A percentile compares a stretch with the other conserved stretches of the same genome.
These are phyloP conservation scores for Nephrotoma guestfalica DNA, from an alignment of 2,888 invertebrate species.

Conservation along the genomic window DNA sequence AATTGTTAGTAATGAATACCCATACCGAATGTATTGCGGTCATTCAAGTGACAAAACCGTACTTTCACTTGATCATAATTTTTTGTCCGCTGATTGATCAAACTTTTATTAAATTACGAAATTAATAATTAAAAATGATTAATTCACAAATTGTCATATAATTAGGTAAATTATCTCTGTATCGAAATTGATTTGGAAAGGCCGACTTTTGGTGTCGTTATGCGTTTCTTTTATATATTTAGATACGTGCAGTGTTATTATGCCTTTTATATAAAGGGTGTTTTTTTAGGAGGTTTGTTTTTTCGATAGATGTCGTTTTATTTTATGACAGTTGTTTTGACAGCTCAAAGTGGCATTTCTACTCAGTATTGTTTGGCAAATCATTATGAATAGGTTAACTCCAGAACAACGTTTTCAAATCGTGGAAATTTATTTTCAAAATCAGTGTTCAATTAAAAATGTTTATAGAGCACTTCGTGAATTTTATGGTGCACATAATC, in stretches of 20 bases:
- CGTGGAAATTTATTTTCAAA: too few relatives aligned
- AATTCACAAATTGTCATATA: not conserved
- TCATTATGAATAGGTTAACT: too few relatives aligned
- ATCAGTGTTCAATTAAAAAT: too few relatives aligned
- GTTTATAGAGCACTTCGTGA: too few relatives aligned
- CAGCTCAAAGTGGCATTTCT: too few relatives aligned
- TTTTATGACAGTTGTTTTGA: too few relatives aligned
- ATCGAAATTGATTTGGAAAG: not conserved
- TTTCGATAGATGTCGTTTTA: too few relatives aligned
- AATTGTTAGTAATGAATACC: not conserved
- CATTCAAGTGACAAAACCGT: not conserved
- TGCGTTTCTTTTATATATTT: not conserved
- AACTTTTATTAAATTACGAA: not conserved
- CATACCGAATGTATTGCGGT: not conserved
- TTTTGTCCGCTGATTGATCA: not conserved
- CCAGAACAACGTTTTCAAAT: too few relatives aligned
- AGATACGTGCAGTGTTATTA: not conserved
- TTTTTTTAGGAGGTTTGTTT: too few relatives aligned
- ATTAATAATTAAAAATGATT: not conserved
- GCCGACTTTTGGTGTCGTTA: not conserved
- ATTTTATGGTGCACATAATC: too few relatives aligned
- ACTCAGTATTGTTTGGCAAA: too few relatives aligned
- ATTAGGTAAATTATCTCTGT: not conserved
- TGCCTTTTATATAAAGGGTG: not conserved
- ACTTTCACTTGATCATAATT: not conserved